Conservation (phyloP, 2,888 invertebrate species). For the Eucera pruinosa region DNA sequence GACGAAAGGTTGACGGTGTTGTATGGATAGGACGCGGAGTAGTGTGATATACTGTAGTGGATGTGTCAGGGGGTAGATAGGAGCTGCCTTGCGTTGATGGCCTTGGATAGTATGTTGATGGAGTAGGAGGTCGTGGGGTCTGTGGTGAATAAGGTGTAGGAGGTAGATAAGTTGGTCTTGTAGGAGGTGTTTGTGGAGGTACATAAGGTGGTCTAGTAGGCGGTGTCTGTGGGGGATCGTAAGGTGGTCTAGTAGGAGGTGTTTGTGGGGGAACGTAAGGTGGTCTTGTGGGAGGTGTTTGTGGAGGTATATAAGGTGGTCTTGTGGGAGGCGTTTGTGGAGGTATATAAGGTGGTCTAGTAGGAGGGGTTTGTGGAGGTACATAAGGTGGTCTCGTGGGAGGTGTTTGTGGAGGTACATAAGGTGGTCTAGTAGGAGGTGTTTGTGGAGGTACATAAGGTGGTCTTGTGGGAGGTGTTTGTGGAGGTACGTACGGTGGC, state of each 20-base stretch:
- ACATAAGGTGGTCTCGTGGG: background rate
- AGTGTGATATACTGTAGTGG: background rate
- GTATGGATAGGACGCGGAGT: no score
- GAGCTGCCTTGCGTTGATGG: conserved; percentile 5
- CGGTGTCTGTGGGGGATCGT: background rate
- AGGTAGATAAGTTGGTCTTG: conserved; percentile 29
- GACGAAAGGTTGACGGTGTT: no score
- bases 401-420: background rate
- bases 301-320: conserved; percentile 7
- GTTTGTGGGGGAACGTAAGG: conserved; percentile 34
- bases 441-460: background rate
- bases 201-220: conserved; percentile 20
- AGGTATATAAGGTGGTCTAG: conserved; percentile 35
- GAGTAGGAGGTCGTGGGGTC: conserved; percentile 26
- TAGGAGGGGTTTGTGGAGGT: conserved; percentile 20
- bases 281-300: conserved; percentile 42
- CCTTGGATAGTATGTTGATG: background rate
- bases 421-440: background rate
- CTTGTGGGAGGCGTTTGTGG: conserved; percentile 32
- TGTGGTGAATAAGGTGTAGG: background rate
- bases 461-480: background rate
- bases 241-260: conserved; percentile 7
- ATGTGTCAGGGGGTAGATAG: conserved; percentile 10
- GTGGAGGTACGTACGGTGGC: no score
- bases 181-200: conserved; percentile 41